Conservation (phyloP, 92 coral and sea anemone genomes). For the Scolanthus callimorphus region DNA sequence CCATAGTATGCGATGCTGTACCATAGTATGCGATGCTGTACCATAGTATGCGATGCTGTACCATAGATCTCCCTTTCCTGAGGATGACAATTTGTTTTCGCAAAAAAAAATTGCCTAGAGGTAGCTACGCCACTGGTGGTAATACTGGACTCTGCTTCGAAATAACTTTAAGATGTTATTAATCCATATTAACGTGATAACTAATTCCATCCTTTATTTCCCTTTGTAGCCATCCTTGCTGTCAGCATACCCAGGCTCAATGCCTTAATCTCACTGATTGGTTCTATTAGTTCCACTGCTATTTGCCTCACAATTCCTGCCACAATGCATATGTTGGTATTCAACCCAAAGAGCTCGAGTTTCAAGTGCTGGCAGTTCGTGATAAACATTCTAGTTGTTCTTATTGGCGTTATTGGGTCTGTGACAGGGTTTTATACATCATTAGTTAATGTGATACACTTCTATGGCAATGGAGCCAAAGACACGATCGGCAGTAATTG, state of each 20-base stretch:
- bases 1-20: no score
- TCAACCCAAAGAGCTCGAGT: slow-evolving; percentile 45
- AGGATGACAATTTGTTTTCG: no score
- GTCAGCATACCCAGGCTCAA: slow-evolving; percentile 79
- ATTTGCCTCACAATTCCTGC: slow-evolving; percentile 84
- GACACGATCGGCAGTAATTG: no score
- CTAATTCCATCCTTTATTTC: slow-evolving; percentile 3
- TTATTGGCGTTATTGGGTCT: slow-evolving; percentile 65
- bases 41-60: no score
- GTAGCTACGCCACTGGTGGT: no score
- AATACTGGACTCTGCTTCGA: no score
- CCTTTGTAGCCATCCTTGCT: slow-evolving; percentile 61
- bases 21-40: no score
- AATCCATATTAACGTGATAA: no score
- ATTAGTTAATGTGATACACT: slow-evolving; percentile 42
- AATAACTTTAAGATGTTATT: neutral
- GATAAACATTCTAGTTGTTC: slow-evolving; percentile 52
- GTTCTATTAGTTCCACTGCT: slow-evolving; percentile 69
- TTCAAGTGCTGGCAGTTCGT: slow-evolving; percentile 35
- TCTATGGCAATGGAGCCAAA: neutral
- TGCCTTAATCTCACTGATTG: slow-evolving; percentile 83
- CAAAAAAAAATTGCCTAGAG: no score
- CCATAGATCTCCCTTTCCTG: no score
- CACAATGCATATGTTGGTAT: slow-evolving; percentile 49
- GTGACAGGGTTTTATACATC: slow-evolving; percentile 73